Evolutionary conservation across 2,113 vertebrate genomes (phyloP).

Genomic region (Manacus vitellinus): DNA sequence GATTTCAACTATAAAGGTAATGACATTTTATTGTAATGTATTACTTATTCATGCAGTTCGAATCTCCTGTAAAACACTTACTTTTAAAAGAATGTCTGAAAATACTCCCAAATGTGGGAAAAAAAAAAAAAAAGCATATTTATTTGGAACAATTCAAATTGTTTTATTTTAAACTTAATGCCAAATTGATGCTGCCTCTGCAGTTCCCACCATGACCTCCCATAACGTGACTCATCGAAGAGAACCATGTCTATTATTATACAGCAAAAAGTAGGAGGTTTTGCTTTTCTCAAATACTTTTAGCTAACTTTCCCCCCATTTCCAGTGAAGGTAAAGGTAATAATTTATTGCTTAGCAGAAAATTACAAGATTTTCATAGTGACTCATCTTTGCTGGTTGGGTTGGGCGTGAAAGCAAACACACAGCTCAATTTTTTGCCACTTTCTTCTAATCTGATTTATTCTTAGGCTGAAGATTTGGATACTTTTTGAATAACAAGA

Average conservation of each 20-base stretch:
- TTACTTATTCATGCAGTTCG: not conserved
- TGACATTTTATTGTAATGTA: conserved; percentile 11
- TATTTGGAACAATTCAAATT: not conserved
- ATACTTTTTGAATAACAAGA: not conserved
- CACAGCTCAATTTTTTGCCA: not conserved
- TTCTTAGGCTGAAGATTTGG: not conserved
- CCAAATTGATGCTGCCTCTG: not conserved
- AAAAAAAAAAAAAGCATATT: not conserved
- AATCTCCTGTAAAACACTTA: not conserved
- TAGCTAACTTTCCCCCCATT: not conserved
- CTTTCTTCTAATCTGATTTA: not conserved
- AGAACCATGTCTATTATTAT: not conserved
- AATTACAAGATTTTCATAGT: not conserved
- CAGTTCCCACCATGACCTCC: not conserved
- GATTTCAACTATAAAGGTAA: conserved; percentile 22
- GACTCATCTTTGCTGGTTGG: not conserved
- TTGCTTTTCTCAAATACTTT: not conserved
- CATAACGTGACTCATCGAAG: not conserved
- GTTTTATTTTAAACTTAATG: not conserved
- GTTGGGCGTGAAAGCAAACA: not conserved
- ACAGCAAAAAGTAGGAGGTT: conserved; percentile 9
- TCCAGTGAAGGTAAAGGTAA: not conserved
- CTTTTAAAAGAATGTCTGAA: not conserved
- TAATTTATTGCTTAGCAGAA: conserved; percentile 6
- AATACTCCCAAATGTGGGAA: not conserved